These are phyloP conservation scores for Laspeyria flexula DNA, from an alignment of 2,888 invertebrate genomes.

Conservation along the genomic window DNA sequence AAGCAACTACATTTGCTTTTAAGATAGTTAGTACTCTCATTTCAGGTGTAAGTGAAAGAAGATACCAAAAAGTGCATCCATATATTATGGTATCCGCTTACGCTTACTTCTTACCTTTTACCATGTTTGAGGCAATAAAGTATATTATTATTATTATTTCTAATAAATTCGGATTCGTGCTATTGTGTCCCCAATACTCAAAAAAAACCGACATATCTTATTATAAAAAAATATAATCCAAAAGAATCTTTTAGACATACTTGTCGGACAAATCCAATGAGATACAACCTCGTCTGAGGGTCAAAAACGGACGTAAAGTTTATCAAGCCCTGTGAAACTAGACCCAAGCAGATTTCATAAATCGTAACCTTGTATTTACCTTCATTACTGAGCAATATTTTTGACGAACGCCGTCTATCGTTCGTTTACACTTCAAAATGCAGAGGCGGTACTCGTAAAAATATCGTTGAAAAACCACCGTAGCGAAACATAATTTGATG, in stretches of 20 bases:
- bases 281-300: slow-evolving; percentile 7
- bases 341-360: slow-evolving; percentile 34
- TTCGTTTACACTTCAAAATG: slow-evolving; percentile 46
- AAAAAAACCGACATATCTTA: too few relatives aligned
- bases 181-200: too few relatives aligned
- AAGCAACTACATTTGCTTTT: too few relatives aligned
- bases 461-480: slow-evolving; percentile 48
- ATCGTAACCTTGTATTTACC: slow-evolving; percentile 36
- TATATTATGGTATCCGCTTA: too few relatives aligned
- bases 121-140: too few relatives aligned
- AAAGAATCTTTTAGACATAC: not conserved
- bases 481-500: slow-evolving; percentile 58
- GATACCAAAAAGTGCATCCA: too few relatives aligned
- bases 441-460: slow-evolving; percentile 49
- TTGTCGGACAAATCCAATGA: not conserved
- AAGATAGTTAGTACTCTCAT: too few relatives aligned
- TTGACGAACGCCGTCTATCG: slow-evolving; percentile 23
- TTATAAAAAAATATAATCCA: too few relatives aligned
- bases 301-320: slow-evolving; percentile 11
- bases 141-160: too few relatives aligned
- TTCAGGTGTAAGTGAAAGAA: too few relatives aligned
- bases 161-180: too few relatives aligned
- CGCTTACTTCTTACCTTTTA: too few relatives aligned
- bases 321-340: slow-evolving; percentile 25
- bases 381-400: slow-evolving; percentile 41